Percentiles rank a stretch among this genome's conserved stretches.
phyloP scores from a whole-genome alignment of 2,888 invertebrate genomes.

The Polymixis flavicincta region DNA sequence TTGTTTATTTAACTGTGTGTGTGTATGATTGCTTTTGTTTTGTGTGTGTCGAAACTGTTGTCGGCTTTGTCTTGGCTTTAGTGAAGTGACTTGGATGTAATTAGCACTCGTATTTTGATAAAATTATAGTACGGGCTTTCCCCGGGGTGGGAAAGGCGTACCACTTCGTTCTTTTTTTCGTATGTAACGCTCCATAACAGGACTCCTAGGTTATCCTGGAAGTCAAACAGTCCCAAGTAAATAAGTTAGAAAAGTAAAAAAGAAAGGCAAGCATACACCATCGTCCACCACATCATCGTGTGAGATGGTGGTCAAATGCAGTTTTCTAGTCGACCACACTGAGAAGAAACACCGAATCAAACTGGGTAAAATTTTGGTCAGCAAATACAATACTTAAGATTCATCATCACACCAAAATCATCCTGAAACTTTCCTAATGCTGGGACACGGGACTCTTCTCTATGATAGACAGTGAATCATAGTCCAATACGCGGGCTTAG shows the following conservation, averaged over 20 bases:
- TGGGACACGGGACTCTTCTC: too few relatives aligned
- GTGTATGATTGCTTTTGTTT: conserved; percentile 40
- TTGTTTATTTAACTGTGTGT: conserved; percentile 55
- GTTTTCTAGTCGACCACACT: too few relatives aligned
- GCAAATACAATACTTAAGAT: too few relatives aligned
- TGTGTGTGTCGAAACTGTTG: background rate
- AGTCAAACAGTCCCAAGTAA: background rate
- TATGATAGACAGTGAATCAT: too few relatives aligned
- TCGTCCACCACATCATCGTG: background rate
- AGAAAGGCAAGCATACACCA: background rate
- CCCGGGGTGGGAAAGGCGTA: background rate
- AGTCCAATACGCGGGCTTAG: too few relatives aligned
- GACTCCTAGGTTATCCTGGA: background rate
- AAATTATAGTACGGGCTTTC: background rate
- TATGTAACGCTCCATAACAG: too few relatives aligned
- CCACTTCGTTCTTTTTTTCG: too few relatives aligned
- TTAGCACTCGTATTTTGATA: background rate
- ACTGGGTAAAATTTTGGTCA: too few relatives aligned
- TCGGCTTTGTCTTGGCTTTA: conserved; percentile 6
- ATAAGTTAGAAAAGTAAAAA: background rate
- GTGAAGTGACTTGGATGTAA: background rate
- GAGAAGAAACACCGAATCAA: too few relatives aligned
- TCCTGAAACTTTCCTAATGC: too few relatives aligned
- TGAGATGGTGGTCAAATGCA: background rate
- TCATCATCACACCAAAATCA: too few relatives aligned